phyloP scores from a whole-genome alignment of 1,140 invertebrate genomes.

The Mya arenaria region DNA sequence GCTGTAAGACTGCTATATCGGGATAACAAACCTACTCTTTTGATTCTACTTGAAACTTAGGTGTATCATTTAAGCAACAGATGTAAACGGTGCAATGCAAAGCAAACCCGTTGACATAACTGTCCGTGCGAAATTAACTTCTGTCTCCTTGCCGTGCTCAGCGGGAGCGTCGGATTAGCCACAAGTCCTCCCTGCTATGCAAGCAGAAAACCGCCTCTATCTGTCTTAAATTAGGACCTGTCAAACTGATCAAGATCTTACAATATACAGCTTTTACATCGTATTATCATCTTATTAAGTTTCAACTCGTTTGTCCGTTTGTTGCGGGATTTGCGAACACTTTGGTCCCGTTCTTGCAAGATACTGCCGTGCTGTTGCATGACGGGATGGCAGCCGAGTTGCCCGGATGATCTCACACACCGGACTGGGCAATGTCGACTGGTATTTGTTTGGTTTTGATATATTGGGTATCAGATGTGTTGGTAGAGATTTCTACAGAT shows the following conservation, averaged over 20 bases:
- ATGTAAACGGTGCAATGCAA: no score
- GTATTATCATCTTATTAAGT: neutral
- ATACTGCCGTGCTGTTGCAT: neutral
- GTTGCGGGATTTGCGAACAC: constrained; percentile 1
- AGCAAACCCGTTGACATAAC: neutral
- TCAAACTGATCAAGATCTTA: neutral
- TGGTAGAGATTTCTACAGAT: neutral
- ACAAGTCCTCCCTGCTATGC: neutral
- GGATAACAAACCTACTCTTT: no score
- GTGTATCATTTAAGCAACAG: no score
- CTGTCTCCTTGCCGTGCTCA: neutral
- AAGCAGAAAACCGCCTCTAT: neutral
- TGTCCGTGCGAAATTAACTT: neutral
- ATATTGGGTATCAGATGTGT: neutral
- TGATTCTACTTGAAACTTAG: no score
- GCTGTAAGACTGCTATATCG: no score
- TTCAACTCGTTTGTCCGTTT: neutral
- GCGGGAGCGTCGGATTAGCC: neutral
- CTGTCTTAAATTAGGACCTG: neutral
- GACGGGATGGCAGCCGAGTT: neutral
- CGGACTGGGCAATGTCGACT: neutral
- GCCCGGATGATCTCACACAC: neutral
- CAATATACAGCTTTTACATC: neutral
- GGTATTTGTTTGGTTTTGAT: neutral
- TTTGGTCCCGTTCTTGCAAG: neutral